These are phyloP conservation scores for Elgaria multicarinata DNA, from an alignment of 2,113 vertebrate species.

Conservation along the genomic window DNA sequence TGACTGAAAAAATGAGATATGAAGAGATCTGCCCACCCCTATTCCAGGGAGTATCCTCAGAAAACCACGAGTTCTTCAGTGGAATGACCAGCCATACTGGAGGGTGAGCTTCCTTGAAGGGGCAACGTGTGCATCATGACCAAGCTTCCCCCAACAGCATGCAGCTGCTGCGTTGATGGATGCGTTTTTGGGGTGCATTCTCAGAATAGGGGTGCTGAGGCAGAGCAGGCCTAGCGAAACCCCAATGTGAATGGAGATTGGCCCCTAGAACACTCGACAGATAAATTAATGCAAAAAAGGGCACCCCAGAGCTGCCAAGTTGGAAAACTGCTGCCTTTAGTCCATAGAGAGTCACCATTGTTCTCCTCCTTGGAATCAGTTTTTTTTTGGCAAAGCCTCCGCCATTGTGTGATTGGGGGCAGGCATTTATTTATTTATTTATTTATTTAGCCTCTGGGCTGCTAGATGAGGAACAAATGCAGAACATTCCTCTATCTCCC, in stretches of 20 bases:
- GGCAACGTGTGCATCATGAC: too few relatives aligned
- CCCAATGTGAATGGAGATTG: neutral
- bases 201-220: neutral
- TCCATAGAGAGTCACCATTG: neutral
- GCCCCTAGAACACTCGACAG: neutral
- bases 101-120: too few relatives aligned
- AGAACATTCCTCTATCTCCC: constrained; percentile 65
- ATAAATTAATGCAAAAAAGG: neutral
- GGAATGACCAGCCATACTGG: too few relatives aligned
- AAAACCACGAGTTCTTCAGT: too few relatives aligned
- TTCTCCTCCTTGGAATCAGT: neutral
- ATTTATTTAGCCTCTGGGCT: constrained; percentile 36
- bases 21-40: too few relatives aligned
- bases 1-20: too few relatives aligned
- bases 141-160: too few relatives aligned
- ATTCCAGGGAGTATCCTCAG: too few relatives aligned
- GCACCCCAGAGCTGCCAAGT: too few relatives aligned
- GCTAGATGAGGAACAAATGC: constrained; percentile 42
- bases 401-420: neutral
- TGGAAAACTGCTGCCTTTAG: neutral
- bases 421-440: neutral
- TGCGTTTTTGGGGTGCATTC: too few relatives aligned
- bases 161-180: too few relatives aligned
- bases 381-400: neutral
- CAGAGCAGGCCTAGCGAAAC: neutral